Percentiles rank a stretch among this genome's conserved stretches.
phyloP scores from a whole-genome alignment of 2,797 vertebrate species.

The Phataginus tricuspis region DNA sequence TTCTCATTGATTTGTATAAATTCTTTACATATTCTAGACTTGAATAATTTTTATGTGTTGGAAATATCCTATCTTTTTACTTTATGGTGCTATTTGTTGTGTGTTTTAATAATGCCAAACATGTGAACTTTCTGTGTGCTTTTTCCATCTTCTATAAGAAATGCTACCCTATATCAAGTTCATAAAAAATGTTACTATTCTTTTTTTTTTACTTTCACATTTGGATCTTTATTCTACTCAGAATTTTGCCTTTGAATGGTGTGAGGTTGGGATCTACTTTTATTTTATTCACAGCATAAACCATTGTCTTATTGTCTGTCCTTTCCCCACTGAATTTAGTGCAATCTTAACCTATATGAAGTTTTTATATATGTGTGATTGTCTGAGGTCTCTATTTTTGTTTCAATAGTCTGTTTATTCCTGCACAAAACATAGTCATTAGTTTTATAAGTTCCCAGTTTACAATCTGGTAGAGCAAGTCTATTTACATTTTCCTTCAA shows the following conservation, averaged over 20 bases:
- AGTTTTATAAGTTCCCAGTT: not conserved
- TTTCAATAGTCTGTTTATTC: not conserved
- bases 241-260: not conserved
- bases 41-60: not conserved
- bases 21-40: not conserved
- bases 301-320: not conserved
- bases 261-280: not conserved
- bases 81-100: not conserved
- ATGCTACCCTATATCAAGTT: not conserved
- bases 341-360: not conserved
- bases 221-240: not conserved
- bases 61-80: not conserved
- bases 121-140: not conserved
- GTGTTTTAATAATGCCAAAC: not conserved
- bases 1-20: not conserved
- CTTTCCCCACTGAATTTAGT: not conserved
- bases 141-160: not conserved
- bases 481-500: conserved; percentile 6
- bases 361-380: not conserved
- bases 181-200: not conserved
- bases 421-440: not conserved
- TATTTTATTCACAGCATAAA: not conserved
- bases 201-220: not conserved
- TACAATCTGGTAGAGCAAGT: not conserved
- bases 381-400: not conserved